These are phyloP conservation scores for Crioceris asparagi DNA, from an alignment of 2,888 invertebrate species.

Conservation along the genomic window DNA sequence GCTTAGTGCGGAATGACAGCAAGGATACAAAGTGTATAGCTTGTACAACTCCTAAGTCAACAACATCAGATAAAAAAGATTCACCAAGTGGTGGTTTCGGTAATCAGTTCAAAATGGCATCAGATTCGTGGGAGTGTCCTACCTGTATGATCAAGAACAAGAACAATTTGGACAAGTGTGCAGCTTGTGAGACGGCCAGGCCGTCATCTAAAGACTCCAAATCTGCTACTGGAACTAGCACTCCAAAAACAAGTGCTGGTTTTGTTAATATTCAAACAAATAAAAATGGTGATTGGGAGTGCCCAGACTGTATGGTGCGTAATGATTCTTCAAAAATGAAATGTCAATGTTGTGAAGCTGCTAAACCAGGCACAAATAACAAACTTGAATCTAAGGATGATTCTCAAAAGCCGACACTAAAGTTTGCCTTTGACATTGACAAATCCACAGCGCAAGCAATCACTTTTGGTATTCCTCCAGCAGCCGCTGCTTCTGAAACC, in stretches of 20 bases:
- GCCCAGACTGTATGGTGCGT: slow-evolving; percentile 49
- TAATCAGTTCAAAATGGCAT: slow-evolving; percentile 35
- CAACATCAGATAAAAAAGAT: slow-evolving; percentile 34
- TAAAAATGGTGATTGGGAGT: slow-evolving; percentile 44
- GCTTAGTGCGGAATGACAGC: slow-evolving; percentile 7
- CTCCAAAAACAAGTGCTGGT: slow-evolving; percentile 5
- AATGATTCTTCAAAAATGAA: slow-evolving; percentile 35
- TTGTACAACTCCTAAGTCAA: slow-evolving; percentile 10
- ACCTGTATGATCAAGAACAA: slow-evolving; percentile 49
- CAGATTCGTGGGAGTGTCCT: slow-evolving; percentile 46
- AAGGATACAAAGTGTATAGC: slow-evolving; percentile 7
- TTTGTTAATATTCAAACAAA: slow-evolving; percentile 22
- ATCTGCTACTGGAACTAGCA: no score
- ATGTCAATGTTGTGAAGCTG: slow-evolving; percentile 49
- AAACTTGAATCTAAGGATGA: slow-evolving; percentile 12
- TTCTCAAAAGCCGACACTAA: slow-evolving; percentile 22
- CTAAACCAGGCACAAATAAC: slow-evolving; percentile 37
- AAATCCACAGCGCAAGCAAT: slow-evolving; percentile 34
- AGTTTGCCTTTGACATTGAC: slow-evolving; percentile 43
- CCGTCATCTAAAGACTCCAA: no score
- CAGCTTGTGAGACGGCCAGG: slow-evolving; percentile 44
- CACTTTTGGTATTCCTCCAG: slow-evolving; percentile 32
- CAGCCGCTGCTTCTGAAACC: not conserved
- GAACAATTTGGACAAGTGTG: slow-evolving; percentile 38
- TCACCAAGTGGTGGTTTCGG: slow-evolving; percentile 33